Conservation (phyloP, 2,113 vertebrate genomes). For the Danionella cerebrum region DNA sequence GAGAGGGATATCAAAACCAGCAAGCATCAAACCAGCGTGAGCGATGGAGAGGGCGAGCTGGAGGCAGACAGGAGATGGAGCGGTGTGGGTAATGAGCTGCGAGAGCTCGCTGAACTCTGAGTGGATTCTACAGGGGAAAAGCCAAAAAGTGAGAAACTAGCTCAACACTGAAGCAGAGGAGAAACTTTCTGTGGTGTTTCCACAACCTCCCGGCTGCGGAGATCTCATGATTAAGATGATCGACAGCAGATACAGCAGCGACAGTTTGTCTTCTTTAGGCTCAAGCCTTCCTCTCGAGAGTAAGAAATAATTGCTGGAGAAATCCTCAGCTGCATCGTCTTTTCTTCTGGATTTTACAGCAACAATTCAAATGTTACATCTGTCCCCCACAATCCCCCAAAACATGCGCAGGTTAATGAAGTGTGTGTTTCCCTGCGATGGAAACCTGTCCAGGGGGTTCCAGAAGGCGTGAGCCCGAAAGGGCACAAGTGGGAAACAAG, state of each 20-base stretch:
- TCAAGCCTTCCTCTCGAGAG: neutral
- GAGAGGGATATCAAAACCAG: neutral
- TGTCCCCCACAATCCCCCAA: too few species aligned
- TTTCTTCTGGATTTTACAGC: too few species aligned
- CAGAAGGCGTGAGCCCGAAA: too few species aligned
- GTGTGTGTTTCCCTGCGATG: too few species aligned
- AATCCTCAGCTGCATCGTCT: too few species aligned
- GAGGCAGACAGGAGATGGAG: neutral
- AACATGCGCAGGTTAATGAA: too few species aligned
- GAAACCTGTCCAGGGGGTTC: too few species aligned
- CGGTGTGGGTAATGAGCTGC: neutral
- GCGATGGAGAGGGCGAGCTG: neutral
- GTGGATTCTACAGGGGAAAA: neutral
- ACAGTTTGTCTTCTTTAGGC: neutral
- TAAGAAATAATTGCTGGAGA: too few species aligned
- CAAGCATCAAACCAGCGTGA: constrained; percentile 6
- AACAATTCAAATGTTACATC: too few species aligned
- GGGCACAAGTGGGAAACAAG: too few species aligned
- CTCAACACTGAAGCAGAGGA: neutral
- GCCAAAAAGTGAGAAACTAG: neutral
- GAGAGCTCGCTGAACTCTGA: neutral
- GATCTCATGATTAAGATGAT: neutral
- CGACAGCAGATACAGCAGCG: neutral
- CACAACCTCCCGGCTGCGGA: neutral
- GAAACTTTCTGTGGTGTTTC: neutral